phyloP scores from a whole-genome alignment of 2,888 invertebrate genomes.

The Lobophora halterata region DNA sequence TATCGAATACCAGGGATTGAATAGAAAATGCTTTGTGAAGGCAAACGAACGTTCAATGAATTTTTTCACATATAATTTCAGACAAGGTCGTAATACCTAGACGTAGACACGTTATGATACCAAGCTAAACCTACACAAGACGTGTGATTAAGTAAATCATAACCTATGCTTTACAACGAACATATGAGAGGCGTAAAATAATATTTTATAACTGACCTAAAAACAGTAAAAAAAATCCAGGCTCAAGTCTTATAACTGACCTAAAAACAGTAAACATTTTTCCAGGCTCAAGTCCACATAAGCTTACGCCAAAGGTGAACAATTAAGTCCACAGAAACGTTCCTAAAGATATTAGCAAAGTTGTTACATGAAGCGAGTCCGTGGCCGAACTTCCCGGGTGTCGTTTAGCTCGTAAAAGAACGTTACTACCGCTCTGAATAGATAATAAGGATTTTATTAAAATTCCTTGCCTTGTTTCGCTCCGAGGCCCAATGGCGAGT shows the following conservation, averaged over 20 bases:
- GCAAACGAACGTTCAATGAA: conserved; percentile 16
- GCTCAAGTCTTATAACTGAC: too few relatives aligned
- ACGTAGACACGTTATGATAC: too few relatives aligned
- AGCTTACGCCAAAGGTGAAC: conserved; percentile 40
- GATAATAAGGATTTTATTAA: conserved; percentile 79
- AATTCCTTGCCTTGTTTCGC: conserved; percentile 75
- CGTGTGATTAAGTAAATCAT: not conserved
- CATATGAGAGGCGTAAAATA: too few relatives aligned
- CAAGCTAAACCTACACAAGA: too few relatives aligned
- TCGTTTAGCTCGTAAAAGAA: conserved; percentile 69
- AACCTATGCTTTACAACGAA: too few relatives aligned
- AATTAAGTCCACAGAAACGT: conserved; percentile 55
- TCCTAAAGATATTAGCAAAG: conserved; percentile 60
- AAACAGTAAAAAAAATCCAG: too few relatives aligned
- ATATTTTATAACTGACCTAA: too few relatives aligned
- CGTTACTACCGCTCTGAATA: conserved; percentile 72
- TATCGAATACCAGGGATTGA: conserved; percentile 3
- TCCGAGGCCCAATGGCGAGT: conserved; percentile 48
- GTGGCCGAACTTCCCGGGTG: conserved; percentile 54
- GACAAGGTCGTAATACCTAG: conserved; percentile 7
- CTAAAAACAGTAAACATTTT: too few relatives aligned
- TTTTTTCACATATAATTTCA: conserved; percentile 18
- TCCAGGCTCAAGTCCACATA: conserved; percentile 28
- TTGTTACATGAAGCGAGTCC: conserved; percentile 55
- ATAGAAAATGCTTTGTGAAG: conserved; percentile 9